phyloP scores from a whole-genome alignment of 2,797 vertebrate species.

The Florisuga fusca region DNA sequence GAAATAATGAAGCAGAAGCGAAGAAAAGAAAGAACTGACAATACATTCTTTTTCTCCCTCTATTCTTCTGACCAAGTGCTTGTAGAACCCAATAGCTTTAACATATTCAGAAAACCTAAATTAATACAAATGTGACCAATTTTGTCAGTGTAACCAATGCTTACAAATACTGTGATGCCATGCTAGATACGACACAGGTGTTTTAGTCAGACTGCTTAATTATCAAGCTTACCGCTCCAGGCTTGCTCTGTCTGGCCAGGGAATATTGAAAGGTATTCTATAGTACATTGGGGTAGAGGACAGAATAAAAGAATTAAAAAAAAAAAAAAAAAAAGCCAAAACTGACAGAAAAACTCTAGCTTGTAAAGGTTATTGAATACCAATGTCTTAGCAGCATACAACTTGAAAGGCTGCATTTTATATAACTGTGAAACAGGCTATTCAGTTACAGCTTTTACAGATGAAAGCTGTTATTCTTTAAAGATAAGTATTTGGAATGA shows the following conservation, averaged over 20 bases:
- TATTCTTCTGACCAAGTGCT: conserved; percentile 15
- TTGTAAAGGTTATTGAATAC: neutral
- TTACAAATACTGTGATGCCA: conserved; percentile 73
- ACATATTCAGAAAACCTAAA: neutral
- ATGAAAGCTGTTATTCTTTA: neutral
- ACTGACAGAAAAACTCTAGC: neutral
- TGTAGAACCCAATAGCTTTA: neutral
- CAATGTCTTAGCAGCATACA: neutral
- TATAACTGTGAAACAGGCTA: neutral
- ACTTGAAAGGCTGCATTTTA: neutral
- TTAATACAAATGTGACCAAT: conserved; percentile 10
- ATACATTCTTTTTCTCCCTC: neutral
- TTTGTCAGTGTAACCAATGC: conserved; percentile 76
- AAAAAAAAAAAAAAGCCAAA: conserved; percentile 48
- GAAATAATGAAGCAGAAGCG: conserved; percentile 42
- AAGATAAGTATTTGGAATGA: neutral
- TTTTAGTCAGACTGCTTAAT: conserved; percentile 68
- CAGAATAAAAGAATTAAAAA: conserved; percentile 80
- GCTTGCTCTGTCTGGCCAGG: conserved; percentile 97
- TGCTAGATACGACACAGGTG: conserved; percentile 78
- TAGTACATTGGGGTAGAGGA: conserved; percentile 87
- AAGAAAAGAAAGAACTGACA: conserved; percentile 45
- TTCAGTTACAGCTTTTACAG: neutral
- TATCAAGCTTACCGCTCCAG: conserved; percentile 93
- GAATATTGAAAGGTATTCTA: conserved; percentile 99